Percentiles rank a stretch among this genome's conserved stretches.
Conservation (phyloP, 2,888 invertebrate genomes). For the Diarsia dahlii region DNA sequence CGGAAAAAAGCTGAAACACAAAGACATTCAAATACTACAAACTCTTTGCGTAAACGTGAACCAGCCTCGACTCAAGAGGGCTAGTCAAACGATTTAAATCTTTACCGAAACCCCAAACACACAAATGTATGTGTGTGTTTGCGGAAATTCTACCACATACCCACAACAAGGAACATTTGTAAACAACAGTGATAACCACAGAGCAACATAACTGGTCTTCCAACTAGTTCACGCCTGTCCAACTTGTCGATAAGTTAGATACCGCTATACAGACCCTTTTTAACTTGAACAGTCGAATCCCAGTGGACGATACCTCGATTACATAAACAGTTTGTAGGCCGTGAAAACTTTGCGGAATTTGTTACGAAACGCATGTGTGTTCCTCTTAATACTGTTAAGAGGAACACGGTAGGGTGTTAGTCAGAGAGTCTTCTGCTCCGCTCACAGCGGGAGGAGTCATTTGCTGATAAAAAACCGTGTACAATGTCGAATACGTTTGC, state of each 20-base stretch:
- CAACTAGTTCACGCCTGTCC: conserved; percentile 55
- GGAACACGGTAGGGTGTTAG: too few species aligned
- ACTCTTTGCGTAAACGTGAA: background rate
- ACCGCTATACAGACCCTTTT: conserved; percentile 51
- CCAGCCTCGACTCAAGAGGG: background rate
- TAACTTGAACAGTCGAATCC: conserved; percentile 34
- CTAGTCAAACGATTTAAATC: background rate
- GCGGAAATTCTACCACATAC: background rate
- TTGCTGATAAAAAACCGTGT: too few species aligned
- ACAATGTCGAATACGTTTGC: too few species aligned
- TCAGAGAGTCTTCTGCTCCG: too few species aligned
- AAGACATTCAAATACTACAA: too few species aligned
- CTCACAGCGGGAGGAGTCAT: too few species aligned
- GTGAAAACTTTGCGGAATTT: background rate
- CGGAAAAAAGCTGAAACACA: background rate
- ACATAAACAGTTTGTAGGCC: conserved; percentile 24
- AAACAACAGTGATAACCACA: conserved; percentile 47
- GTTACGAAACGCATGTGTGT: too few species aligned
- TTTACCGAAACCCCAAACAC: background rate
- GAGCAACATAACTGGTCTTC: conserved; percentile 21
- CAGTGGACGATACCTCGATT: conserved; percentile 30
- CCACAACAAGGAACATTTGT: conserved; percentile 15
- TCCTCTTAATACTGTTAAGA: too few species aligned
- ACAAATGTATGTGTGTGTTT: background rate
- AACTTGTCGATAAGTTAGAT: conserved; percentile 60